Percentiles rank a stretch among this genome's conserved stretches.
phyloP scores from a whole-genome alignment of 2,113 vertebrate species.

The Syrmaticus mikado region DNA sequence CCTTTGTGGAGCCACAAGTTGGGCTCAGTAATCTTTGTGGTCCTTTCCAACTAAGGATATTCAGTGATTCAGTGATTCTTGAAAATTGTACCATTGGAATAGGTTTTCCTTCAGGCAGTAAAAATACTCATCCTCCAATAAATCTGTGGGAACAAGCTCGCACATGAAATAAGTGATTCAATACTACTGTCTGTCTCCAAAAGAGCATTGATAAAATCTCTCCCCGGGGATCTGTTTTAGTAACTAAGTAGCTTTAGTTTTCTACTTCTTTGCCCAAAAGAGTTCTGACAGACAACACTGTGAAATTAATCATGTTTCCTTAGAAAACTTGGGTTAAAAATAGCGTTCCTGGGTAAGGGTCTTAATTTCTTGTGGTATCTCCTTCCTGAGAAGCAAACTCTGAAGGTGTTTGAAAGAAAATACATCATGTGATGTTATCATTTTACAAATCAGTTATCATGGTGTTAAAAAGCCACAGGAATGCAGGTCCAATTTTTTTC shows the following conservation, averaged over 20 bases:
- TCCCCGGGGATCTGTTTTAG: neutral
- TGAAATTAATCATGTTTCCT: neutral
- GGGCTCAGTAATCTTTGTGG: neutral
- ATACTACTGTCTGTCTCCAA: neutral
- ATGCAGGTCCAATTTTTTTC: neutral
- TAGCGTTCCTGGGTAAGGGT: neutral
- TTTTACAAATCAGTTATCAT: neutral
- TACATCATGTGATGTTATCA: neutral
- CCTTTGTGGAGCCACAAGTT: neutral
- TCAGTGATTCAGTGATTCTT: neutral
- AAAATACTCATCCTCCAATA: neutral
- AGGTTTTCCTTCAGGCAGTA: neutral
- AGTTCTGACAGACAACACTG: neutral
- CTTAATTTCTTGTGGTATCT: neutral
- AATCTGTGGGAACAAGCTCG: neutral
- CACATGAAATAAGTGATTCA: neutral
- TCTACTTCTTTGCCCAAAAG: neutral
- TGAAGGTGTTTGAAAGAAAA: neutral
- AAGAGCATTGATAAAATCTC: neutral
- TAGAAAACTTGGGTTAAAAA: neutral
- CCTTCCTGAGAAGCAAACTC: neutral
- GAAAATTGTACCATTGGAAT: neutral
- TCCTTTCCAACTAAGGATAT: neutral
- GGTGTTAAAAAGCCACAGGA: neutral
- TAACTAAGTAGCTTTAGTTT: neutral